Evolutionary conservation across 2,797 vertebrate genomes (phyloP), one percentile per base, ranked within the genome.

Genomic region (Eleutherodactylus coqui): DNA sequence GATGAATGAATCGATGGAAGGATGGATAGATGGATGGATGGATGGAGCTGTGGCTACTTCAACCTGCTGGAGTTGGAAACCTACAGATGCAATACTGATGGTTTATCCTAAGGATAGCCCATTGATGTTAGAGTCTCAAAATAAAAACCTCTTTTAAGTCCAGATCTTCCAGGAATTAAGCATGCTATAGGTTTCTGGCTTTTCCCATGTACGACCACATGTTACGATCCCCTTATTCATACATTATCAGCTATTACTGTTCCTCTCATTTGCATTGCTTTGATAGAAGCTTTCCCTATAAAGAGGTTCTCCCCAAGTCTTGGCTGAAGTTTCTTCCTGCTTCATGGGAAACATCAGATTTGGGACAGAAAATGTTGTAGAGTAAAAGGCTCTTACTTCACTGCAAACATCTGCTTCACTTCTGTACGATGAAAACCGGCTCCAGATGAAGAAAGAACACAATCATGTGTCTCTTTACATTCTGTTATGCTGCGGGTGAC

Each of bases 381-480:
- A 81, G 62, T 75, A 10, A 41, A 45, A 29, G 45, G 36, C 14
- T 58, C 60, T 67, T 78, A 70, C 78, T 75, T 49, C 53, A 81
- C 36, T 10, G 51, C 78, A 86, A 81, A 86, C 85, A 86, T 86
- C 78, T 86, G 85, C 32, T 47, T 17, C 11, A 51, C 85, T 75
- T 21, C 78, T 86, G 78, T 41, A 19, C 24, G 19, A 41, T 73
- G 19, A 29, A 47, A 75, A 81, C 13, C 77, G 32, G 43, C 62
- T 47, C 78, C 85, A 75, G 84, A 85, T 80, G 84, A 80, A 36
- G 55, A 60, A 41, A 38, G 11, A n/a, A 64, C 41, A 60, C 67
- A 72, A 34, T 64, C 73, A 45, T 62, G 41, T 76, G 72, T 84
- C 73, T 45, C 64, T 32, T 43, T 69, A 72, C 36, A 72, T 69